phyloP scores from a whole-genome alignment of 2,888 invertebrate genomes.

The Pristionchus fissidentatus region DNA sequence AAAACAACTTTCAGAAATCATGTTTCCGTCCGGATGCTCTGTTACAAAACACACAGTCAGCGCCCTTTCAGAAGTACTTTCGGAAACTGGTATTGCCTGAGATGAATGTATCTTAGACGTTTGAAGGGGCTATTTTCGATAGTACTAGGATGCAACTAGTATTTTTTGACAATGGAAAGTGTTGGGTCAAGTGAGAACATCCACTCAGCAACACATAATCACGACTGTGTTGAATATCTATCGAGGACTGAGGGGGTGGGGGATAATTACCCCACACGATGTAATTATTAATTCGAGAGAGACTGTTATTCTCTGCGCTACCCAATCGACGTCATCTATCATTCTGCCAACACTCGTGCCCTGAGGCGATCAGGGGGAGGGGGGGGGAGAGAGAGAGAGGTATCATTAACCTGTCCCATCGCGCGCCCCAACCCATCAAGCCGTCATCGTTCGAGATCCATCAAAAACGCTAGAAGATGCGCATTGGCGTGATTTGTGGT shows the following conservation, averaged over 20 bases:
- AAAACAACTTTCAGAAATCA: background rate
- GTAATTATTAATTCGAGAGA: slow-evolving; percentile 21
- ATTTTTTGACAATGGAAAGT: background rate
- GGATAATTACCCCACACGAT: background rate
- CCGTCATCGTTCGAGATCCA: background rate
- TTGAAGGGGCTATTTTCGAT: background rate
- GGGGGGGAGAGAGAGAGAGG: background rate
- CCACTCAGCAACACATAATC: slow-evolving; percentile 5
- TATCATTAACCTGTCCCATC: background rate
- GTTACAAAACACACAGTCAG: background rate
- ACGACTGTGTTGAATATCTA: slow-evolving; percentile 13
- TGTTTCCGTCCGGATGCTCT: background rate
- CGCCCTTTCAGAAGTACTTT: background rate
- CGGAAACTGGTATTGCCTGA: background rate
- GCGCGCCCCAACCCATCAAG: background rate
- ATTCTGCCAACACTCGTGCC: background rate
- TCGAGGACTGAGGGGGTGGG: background rate
- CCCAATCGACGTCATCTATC: slow-evolving; percentile 20
- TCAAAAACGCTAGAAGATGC: background rate
- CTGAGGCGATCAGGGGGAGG: too few species aligned
- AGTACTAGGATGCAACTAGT: background rate
- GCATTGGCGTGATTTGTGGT: background rate
- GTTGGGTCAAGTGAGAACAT: background rate
- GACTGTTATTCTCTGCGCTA: background rate
- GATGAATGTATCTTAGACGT: too few species aligned